Conservation (phyloP, 2,888 invertebrate species). For the Oxyteleia sp. region DNA sequence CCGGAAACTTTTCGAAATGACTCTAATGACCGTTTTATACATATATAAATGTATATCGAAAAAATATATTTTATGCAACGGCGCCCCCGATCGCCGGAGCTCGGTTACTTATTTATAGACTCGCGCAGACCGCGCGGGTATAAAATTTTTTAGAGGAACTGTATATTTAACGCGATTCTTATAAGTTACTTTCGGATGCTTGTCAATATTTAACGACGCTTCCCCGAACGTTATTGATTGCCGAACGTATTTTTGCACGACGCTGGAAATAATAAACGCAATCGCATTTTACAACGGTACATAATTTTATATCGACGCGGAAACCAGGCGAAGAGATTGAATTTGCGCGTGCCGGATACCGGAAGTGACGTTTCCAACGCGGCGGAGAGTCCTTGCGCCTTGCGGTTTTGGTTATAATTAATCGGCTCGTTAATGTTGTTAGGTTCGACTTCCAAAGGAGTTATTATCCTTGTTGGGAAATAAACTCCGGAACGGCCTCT, state of each 20-base stretch:
- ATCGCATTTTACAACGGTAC: constrained; percentile 18
- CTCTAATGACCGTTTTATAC: constrained; percentile 16
- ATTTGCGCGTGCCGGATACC: no score
- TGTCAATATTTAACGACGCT: constrained; percentile 32
- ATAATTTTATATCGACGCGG: no score
- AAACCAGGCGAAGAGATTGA: no score
- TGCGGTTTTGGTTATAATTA: no score
- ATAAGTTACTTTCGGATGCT: constrained; percentile 26
- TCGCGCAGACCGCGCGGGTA: constrained; percentile 4
- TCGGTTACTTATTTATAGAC: constrained; percentile 52
- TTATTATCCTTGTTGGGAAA: no score
- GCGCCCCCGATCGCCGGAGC: not conserved
- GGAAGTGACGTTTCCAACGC: no score
- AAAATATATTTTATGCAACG: constrained; percentile 38
- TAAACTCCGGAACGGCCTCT: constrained; percentile 32
- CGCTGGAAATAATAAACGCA: constrained; percentile 20
- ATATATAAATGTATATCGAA: constrained; percentile 18
- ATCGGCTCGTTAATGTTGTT: no score
- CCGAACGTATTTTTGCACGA: constrained; percentile 13
- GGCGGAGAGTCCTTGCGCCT: no score
- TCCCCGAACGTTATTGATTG: constrained; percentile 23
- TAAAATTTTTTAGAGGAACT: constrained; percentile 37
- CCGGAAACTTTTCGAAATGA: no score
- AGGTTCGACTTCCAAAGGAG: no score
- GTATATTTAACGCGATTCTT: constrained; percentile 49